Evolutionary conservation across 2,113 vertebrate genomes (phyloP), one percentile per base, ranked within the genome.

Genomic region (Rhagologus leucostigma): DNA sequence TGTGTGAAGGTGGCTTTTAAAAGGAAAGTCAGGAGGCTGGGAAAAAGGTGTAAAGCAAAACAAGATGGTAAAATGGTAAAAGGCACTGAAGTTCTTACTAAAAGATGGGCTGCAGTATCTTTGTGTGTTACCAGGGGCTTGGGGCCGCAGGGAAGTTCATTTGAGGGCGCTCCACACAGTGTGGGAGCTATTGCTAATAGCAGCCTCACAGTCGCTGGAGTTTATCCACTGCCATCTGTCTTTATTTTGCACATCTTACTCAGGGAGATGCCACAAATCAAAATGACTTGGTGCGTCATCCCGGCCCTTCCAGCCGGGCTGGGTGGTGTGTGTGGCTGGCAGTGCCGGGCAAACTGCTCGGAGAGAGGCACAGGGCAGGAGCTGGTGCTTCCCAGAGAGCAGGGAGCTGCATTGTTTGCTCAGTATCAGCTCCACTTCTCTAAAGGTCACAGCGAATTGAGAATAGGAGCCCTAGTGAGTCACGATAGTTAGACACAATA

Each of bases 251-350:
- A 90, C 79, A 95, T 80, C 90, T 78, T 94, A 56, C 83, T 91
- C 55, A 6, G 90, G 86, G 95, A 96, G 90, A 71, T 3, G 39
- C 92, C 90, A 89, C 95, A 96, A 95, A 96, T 96, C 93, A 96
- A 92, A 56, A 15, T 81, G 96, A 86, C 85, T 90, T 70, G 87
- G 85, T 96, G 92, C 83, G 90, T 96, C 93, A 96, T 81, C 57
- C 46, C 53, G 0, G 29, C 63, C 69, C 69, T 44, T 57, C 22
- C 95, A 71, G 81, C 53, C 12, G n/a, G 90, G 92, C 79, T 8
- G 26, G 8, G 83, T 19, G 16, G 42, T 6, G 68, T 59, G 52
- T 90, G 95, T 24, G 91, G 62, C 93, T 89, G 81, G 83, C 83
- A 74, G 79, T 0, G 26, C 88, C 0, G 15, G 57, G 93, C 41